Evolutionary conservation across 2,888 invertebrate genomes (phyloP), one percentile per base, ranked within the genome.

Genomic region (Aelia acuminata): DNA sequence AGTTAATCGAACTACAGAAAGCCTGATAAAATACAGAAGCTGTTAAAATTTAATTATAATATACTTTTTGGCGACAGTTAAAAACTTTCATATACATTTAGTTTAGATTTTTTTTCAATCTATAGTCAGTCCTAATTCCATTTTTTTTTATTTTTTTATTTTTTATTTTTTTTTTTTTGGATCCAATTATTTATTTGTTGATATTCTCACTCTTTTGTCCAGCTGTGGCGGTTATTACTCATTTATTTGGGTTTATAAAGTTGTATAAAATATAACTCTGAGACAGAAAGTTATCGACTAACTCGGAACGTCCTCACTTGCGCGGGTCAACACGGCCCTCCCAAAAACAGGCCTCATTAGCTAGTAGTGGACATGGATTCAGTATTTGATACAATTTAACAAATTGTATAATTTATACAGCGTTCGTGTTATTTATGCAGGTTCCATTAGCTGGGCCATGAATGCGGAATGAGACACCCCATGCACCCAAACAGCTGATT

Each of bases 391-490:
- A 35, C 63, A 70, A 70, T 70, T 70, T 70, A 70, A 70, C 63
- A 70, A 70, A 70, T 70, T 70, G 63, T 70, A 70, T 70, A 70
- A 70, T 70, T 70, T 70, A 70, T 70, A 70, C 63, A 31, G 63
- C 18, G 18, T 35, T 7, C 80, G 15, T 80, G 80, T 43, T 80
- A 80, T 43, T 80, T 80, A 80, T 80, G n/a, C 39, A 80, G 80
- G 43, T 47, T 80, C 80, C 80, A 47, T 80, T 80, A 80, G 80
- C n/a, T n/a, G 43, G 13, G 80, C 80, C 80, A 47, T 80, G 80
- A 80, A 80, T 43, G 80, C 80, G 22, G 35, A 80, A 80, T 80
- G 80, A 80, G 80, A 1, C 5, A 20, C 80, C n/a, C n/a, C n/a
- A n/a, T 47, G 43, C 39, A 80, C 43, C 80, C 43, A 43, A 80